A percentile compares a stretch with the other conserved stretches of the same genome.
phyloP scores from a whole-genome alignment of 2,797 vertebrate species.

The Taeniopygia guttata region DNA sequence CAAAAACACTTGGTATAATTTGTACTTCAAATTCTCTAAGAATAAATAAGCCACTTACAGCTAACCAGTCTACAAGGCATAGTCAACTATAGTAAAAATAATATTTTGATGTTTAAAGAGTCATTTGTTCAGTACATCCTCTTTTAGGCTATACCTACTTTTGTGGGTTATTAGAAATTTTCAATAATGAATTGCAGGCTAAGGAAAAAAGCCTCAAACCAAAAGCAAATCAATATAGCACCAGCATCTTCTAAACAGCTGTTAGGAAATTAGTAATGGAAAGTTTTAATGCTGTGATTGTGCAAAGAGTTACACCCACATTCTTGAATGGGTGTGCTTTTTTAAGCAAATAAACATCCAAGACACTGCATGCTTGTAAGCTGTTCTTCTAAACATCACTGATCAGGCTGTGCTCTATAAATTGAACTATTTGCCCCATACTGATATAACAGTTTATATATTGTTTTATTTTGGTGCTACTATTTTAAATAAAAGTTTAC shows the following conservation, averaged over 20 bases:
- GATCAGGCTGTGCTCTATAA: background rate
- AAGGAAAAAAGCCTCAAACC: background rate
- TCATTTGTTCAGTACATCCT: background rate
- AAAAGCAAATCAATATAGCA: background rate
- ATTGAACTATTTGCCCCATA: background rate
- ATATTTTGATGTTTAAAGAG: background rate
- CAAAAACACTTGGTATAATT: background rate
- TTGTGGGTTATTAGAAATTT: background rate
- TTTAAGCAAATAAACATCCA: background rate
- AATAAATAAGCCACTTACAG: background rate
- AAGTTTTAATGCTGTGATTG: background rate
- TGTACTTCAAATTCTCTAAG: background rate
- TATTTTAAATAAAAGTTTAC: background rate
- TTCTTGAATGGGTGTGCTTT: too few relatives aligned
- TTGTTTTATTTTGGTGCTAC: background rate
- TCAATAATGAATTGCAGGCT: background rate
- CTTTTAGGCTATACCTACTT: background rate
- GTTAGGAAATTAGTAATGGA: slow-evolving; percentile 22
- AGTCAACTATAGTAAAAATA: background rate
- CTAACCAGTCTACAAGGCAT: background rate
- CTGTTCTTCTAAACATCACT: background rate
- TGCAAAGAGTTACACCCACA: slow-evolving; percentile 15
- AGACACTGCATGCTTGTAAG: background rate
- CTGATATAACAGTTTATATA: background rate
- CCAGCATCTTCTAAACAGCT: background rate